Evolutionary conservation across 2,113 vertebrate species (phyloP), one percentile per base, ranked within the genome.

Genomic region (Hippocampus mohnikei): DNA sequence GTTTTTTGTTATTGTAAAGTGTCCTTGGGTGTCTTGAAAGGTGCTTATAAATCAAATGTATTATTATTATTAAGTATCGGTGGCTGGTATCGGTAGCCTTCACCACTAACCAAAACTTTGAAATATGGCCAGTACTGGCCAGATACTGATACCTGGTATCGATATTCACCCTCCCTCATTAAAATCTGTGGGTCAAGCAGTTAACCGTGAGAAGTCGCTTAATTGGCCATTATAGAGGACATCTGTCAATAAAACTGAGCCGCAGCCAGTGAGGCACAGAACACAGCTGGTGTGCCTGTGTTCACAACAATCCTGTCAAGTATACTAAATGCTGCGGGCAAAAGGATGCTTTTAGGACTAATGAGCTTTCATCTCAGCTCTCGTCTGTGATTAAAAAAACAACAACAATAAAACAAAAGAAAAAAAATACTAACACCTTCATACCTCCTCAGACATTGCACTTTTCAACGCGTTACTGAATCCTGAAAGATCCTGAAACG

Each of bases 311-410:
- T 27, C 15, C 25, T 29, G 56, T 58, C 13, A 58, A 58, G 27
- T 58, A 58, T 10, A 58, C 55, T 2, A 8, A 61, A 5, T 33
- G 18, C 27, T 71, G 15, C 21, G 52, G n/a, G 69, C 63, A 0
- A 20, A 63, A 66, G 44, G 1, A 62, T 75, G 81, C 73, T 77
- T 83, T 71, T 79, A 67, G 20, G 71, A 65, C 48, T 70, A 77
- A 81, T 8, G 8, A 81, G 41, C 48, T 52, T 18, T 52, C 20
- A 18, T 52, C 15, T 21, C 18, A 52, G 48, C 48, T 52, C 1
- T 21, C 5, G 3, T 13, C 21, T 5, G 63, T 46, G 44, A 46
- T 21, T 0, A 42, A 33, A 44, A 64, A 71, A 33, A 11, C 13
- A 46, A 15, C 44, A 16, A 6, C 33, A 37, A 37, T 37, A 37